Base-by-base conservation (phyloP, 2,888 invertebrate species). In the Calephelis perditalis region DNA sequence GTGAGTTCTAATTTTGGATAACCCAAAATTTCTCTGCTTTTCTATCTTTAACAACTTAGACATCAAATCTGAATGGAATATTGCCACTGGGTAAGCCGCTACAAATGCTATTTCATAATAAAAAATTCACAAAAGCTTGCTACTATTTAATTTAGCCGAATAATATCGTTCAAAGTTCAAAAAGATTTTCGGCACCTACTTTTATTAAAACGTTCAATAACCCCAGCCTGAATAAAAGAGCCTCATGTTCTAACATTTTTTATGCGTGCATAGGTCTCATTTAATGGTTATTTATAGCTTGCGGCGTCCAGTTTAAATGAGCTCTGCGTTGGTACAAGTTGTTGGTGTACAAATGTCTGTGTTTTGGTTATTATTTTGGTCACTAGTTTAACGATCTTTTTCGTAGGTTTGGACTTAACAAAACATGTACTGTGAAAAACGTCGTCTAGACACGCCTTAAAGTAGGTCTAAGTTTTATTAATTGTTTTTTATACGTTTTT, bases 161-260 rank as follows among this genome's bases (percentile, higher is more conserved):
- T 66, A 61, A 61, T 63, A 57, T 46, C 36, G 59, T 65, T 7
- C 26, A 49, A 49, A 49, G 59, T 65, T 7, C 26, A 49, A 49
- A 49, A 35, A 49, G 49, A 49, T 72, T 73, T 76, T 72, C 71
- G 65, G 63, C 56, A 59, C 62, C 60, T 77, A 77, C 77, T 65
- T 77, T 78, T 78, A 67, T 69, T 62, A 61, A 63, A 66, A 66
- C 73, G 81, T 79, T 74, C 77, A 68, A 67, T 75, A 77, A 79
- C 70, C 75, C 62, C 57, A 37, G 9, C 43, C 61, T 26, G 54
- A 57, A 57, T 43, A 49, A 59, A 49, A 58, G 66, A 67, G 54
- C 64, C 62, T 26, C 49, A 60, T 46, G 57, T 62, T 37, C 9
- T 35, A 56, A 59, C 58, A 57, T 49, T 55, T 55, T 60, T 55